Conservation (phyloP, 2,888 invertebrate species). For the Lucinisca nassula region DNA sequence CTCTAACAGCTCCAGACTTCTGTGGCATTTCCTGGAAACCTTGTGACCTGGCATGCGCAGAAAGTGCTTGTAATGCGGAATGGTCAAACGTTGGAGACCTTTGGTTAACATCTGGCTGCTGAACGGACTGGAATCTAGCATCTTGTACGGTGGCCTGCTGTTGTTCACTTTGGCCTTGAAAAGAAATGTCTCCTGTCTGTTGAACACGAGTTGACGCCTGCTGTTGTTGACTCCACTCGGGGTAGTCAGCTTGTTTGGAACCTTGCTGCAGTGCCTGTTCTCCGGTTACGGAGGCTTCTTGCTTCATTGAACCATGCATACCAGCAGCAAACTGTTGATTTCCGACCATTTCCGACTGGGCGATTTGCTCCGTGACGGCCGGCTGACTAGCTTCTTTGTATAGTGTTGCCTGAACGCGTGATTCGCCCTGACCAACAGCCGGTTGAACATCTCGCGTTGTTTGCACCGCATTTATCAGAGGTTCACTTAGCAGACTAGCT, state of each 20-base stretch:
- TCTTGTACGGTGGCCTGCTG: background rate
- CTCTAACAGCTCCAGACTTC: background rate
- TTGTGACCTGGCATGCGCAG: background rate
- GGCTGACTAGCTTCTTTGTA: too few relatives aligned
- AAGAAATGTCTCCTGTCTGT: background rate
- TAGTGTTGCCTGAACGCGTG: too few relatives aligned
- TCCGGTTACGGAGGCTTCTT: too few relatives aligned
- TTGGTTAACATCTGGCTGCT: background rate
- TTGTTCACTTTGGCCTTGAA: background rate
- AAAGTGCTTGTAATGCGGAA: background rate
- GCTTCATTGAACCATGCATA: too few relatives aligned
- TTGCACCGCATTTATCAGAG: too few relatives aligned
- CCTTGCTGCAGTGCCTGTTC: background rate
- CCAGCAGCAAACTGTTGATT: too few relatives aligned
- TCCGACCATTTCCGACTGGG: too few relatives aligned
- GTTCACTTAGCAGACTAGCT: background rate
- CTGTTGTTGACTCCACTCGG: background rate
- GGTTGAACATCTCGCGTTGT: too few relatives aligned
- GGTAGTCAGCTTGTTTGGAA: background rate
- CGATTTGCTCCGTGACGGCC: background rate
- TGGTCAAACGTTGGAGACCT: background rate
- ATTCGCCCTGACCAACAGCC: too few relatives aligned
- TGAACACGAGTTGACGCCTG: background rate
- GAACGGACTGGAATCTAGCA: background rate
- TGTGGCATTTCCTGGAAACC: background rate